Base-by-base conservation (phyloP, 2,113 vertebrate species). In the Bucco capensis region DNA sequence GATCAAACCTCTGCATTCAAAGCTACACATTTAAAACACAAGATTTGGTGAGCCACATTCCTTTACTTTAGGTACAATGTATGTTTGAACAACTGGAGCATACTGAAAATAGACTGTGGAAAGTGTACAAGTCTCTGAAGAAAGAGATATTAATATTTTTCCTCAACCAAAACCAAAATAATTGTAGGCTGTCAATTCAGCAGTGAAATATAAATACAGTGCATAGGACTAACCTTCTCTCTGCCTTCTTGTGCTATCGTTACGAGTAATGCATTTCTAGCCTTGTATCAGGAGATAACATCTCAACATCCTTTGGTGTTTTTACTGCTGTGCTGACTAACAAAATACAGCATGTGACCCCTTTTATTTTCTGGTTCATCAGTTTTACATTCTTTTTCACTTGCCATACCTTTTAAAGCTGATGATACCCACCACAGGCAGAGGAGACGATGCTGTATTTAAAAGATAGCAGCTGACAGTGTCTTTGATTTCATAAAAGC, bases 301-400 rank as follows among this genome's bases (percentile, higher is more conserved):
- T 58, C 60, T 80, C 69, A 46, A n/a, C 76, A 75, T 42, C 37
- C 33, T 72, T 30, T 35, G 38, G 23, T 77, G 30, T 69, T 84
- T n/a, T 92, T 65, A 86, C 38, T 75, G 58, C 50, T 10, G 10
- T 86, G 66, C 53, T 77, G 88, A 56, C 88, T 90, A 90, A 78
- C 40, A 69, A 49, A 93, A 84, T 46, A 79, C 42, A 81, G 23
- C 25, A 19, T 16, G 9, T 47, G 42, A 86, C 57, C 57, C 44
- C 50, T 90, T 88, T 88, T 75, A 76, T 88, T 94, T 86, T 82
- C 70, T 33, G 58, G 66, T 90, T 94, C 86, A 92, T 91, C 69
- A 46, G 31, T 76, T 96, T 95, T 72, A 61, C 47, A 30, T 24
- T 85, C 61, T 78, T 90, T 84, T 79, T 94, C 90, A 79, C 71